A percentile compares a stretch with the other conserved stretches of the same genome.
These are phyloP conservation scores for Sebastes matsubarae DNA, from an alignment of 2,797 vertebrate species.

Conservation along the genomic window DNA sequence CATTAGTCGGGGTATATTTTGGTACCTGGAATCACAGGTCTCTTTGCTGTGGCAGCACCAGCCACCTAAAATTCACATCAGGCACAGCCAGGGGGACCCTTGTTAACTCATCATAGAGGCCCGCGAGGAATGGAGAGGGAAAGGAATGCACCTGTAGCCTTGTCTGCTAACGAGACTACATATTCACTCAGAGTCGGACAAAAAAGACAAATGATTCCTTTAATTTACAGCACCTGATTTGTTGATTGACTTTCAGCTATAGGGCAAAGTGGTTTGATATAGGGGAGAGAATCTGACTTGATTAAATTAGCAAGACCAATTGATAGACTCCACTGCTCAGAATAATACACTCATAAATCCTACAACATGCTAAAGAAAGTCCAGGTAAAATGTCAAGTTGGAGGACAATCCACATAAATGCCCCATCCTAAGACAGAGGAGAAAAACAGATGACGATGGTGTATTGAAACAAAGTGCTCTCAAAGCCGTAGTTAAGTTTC, in stretches of 20 bases:
- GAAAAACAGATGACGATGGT: conserved; percentile 28
- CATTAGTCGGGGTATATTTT: conserved; percentile 87
- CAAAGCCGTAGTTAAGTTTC: no score
- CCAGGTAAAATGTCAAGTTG: background rate
- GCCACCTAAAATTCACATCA: conserved; percentile 80
- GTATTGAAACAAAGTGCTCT: no score
- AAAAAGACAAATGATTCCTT: background rate
- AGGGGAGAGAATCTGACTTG: background rate
- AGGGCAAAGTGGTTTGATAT: background rate
- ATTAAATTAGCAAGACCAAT: background rate
- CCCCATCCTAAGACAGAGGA: conserved; percentile 25
- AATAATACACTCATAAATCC: background rate
- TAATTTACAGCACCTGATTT: background rate
- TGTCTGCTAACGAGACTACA: conserved; percentile 2
- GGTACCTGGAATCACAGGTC: conserved; percentile 86
- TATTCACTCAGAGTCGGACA: background rate
- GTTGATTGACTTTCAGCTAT: background rate
- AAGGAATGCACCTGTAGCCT: conserved; percentile 57
- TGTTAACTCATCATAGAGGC: conserved; percentile 52
- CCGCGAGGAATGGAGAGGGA: conserved; percentile 53
- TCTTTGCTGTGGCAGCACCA: conserved; percentile 88
- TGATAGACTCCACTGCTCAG: background rate
- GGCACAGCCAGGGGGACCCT: conserved; percentile 40
- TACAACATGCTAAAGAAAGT: background rate
- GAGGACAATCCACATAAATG: background rate